Conservation (phyloP, 1,140 invertebrate genomes). For the Euborellia annulipes region DNA sequence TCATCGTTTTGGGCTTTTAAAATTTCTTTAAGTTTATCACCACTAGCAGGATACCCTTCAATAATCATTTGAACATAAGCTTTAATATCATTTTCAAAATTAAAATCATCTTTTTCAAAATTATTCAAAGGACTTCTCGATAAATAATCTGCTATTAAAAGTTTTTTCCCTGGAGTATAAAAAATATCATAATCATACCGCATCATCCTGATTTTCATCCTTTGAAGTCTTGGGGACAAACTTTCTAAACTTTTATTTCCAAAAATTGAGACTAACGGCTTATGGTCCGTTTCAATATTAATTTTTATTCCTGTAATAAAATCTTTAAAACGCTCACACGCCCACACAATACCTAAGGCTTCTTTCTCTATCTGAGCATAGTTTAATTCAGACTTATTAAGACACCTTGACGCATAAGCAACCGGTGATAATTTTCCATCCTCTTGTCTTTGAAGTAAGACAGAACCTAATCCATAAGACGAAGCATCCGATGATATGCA, state of each 20-base stretch:
- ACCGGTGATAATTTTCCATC: too few species aligned
- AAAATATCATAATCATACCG: too few species aligned
- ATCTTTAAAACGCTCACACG: slow-evolving; percentile 20
- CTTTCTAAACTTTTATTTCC: slow-evolving; percentile 18
- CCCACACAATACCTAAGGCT: slow-evolving; percentile 20
- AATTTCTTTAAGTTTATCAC: not conserved
- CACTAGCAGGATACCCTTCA: not conserved
- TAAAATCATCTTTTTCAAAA: not conserved
- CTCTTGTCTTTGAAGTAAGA: slow-evolving; percentile 20
- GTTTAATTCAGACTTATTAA: slow-evolving; percentile 16
- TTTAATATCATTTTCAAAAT: not conserved
- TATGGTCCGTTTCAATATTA: slow-evolving; percentile 27
- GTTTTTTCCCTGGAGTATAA: slow-evolving; percentile 2
- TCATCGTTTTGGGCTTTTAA: not conserved
- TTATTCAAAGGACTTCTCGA: not conserved
- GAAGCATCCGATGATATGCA: slow-evolving; percentile 22
- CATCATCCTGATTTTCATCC: not conserved
- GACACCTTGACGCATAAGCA: slow-evolving; percentile 20
- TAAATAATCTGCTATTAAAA: not conserved
- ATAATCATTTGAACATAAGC: not conserved
- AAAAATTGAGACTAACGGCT: slow-evolving; percentile 24
- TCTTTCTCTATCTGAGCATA: slow-evolving; percentile 22
- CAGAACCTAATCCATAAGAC: slow-evolving; percentile 23
- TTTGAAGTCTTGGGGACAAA: slow-evolving; percentile 12
- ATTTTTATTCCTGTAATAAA: slow-evolving; percentile 27